phyloP scores from a whole-genome alignment of 2,113 vertebrate species.

The Corydoras sp. region DNA sequence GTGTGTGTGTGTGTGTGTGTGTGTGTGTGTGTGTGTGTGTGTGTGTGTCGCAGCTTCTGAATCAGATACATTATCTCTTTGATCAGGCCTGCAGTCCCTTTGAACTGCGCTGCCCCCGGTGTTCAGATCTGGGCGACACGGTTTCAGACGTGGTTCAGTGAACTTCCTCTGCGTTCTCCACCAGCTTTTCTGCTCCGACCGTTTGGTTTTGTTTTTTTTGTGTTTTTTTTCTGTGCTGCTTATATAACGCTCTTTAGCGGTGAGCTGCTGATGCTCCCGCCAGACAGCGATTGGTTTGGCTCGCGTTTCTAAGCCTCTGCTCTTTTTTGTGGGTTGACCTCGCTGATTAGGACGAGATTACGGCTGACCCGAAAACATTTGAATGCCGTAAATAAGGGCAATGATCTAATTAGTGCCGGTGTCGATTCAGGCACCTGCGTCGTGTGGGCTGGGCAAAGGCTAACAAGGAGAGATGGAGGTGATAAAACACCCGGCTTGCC shows the following conservation, averaged over 20 bases:
- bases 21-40: no score
- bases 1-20: no score
- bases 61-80: no score
- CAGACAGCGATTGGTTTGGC: conserved; percentile 10
- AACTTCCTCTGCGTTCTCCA: conserved; percentile 22
- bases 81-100: no score
- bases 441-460: conserved; percentile 33
- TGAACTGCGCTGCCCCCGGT: neutral
- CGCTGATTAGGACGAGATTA: conserved; percentile 48
- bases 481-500: conserved; percentile 44
- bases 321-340: conserved; percentile 46
- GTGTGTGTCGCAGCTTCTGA: no score
- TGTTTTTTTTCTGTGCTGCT: conserved; percentile 33
- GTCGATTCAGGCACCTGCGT: conserved; percentile 23
- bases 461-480: conserved; percentile 47
- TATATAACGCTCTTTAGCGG: conserved; percentile 28
- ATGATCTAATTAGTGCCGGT: conserved; percentile 39
- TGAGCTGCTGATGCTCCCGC: conserved; percentile 23
- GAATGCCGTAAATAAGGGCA: conserved; percentile 47
- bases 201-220: conserved; percentile 31
- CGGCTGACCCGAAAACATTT: conserved; percentile 47
- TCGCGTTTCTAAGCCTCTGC: conserved; percentile 20
- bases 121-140: conserved; percentile 21
- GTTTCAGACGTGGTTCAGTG: conserved; percentile 22
- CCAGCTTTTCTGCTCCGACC: neutral